Evolutionary conservation across 2,888 invertebrate species (phyloP).

Genomic region (Orthonevra nobilis): DNA sequence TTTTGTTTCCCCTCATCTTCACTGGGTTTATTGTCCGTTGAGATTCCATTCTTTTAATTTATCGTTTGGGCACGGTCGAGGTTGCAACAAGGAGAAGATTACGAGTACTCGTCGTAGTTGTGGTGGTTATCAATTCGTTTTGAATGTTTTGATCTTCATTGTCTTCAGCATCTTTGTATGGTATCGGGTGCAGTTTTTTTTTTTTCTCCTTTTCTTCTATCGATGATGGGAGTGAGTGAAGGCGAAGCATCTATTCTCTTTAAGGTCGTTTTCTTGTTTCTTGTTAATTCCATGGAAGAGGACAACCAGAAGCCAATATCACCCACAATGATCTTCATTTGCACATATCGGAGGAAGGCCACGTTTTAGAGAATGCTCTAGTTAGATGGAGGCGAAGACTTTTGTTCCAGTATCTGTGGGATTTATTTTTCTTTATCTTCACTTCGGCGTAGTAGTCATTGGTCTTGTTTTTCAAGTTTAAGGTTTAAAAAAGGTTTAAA

Average conservation of each 20-base stretch:
- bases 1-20: conserved; percentile 30
- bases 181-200: conserved; percentile 39
- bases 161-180: conserved; percentile 63
- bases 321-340: conserved; percentile 66
- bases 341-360: conserved; percentile 31
- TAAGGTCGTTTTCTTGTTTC: conserved; percentile 1
- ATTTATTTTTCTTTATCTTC: no score
- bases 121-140: conserved; percentile 67
- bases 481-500: no score
- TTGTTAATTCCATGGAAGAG: conserved; percentile 46
- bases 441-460: no score
- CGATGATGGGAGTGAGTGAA: conserved; percentile 27
- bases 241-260: conserved; percentile 11
- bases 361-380: conserved; percentile 38
- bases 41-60: conserved; percentile 66
- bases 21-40: conserved; percentile 27
- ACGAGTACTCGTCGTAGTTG: conserved; percentile 2
- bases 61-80: conserved; percentile 66
- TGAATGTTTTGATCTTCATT: conserved; percentile 69
- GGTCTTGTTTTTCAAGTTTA: no score
- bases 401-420: conserved; percentile 1
- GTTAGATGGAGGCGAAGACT: conserved; percentile 37
- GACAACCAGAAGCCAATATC: conserved; percentile 65
- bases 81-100: background rate
- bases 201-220: conserved; percentile 18